Percentiles rank a stretch among this genome's conserved stretches.
Evolutionary conservation across 2,888 invertebrate genomes (phyloP).

Genomic region (Heliconius aoede): DNA sequence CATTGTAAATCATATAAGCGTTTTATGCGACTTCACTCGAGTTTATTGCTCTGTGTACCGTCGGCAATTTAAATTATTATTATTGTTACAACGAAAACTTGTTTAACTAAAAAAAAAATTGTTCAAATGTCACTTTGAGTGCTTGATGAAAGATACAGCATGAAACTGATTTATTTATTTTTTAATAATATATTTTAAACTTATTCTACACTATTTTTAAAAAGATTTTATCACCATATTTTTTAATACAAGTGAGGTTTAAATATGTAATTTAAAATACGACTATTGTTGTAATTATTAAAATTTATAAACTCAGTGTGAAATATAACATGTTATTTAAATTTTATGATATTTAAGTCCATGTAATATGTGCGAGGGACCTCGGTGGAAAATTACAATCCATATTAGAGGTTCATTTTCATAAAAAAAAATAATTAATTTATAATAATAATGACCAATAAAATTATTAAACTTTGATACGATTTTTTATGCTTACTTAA

Average conservation of each 20-base stretch:
- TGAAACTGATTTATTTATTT: too few species aligned
- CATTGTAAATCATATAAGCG: slow-evolving; percentile 79
- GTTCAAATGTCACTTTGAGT: too few species aligned
- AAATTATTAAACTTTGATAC: too few species aligned
- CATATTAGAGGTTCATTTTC: neutral
- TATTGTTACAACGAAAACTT: neutral
- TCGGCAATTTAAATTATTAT: slow-evolving; percentile 30
- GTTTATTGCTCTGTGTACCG: slow-evolving; percentile 43
- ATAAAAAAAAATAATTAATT: neutral
- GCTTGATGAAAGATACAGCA: too few species aligned
- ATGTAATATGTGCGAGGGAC: neutral
- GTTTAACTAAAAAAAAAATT: neutral
- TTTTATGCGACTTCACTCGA: slow-evolving; percentile 69
- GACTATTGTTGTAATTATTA: slow-evolving; percentile 4
- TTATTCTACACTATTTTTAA: neutral
- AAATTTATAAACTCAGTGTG: neutral
- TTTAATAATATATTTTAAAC: neutral
- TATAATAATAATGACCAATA: too few species aligned
- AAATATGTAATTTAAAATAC: neutral
- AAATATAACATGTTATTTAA: neutral
- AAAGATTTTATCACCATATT: neutral
- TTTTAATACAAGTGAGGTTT: neutral
- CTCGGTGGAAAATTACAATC: neutral
- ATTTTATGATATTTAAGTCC: neutral
- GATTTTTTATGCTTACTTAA: too few species aligned